These are phyloP conservation scores for Stegophylla sp. DNA, from an alignment of 2,888 invertebrate genomes.

Conservation along the genomic window DNA sequence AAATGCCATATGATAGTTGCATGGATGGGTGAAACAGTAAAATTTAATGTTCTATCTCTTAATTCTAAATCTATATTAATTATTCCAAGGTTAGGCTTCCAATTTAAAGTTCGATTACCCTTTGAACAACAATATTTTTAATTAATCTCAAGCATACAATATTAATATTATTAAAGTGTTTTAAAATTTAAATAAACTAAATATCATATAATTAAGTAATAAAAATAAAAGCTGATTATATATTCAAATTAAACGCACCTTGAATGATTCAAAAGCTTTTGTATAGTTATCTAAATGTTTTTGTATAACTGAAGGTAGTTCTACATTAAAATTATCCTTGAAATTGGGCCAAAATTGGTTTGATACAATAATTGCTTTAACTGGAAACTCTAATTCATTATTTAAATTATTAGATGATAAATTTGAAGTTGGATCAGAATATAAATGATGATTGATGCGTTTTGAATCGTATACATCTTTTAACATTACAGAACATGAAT, in stretches of 20 bases:
- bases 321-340: slow-evolving; percentile 85
- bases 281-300: slow-evolving; percentile 85
- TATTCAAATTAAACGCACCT: slow-evolving; percentile 65
- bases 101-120: slow-evolving; percentile 87
- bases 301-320: slow-evolving; percentile 81
- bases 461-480: slow-evolving; percentile 97
- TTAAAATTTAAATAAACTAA: not conserved
- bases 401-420: slow-evolving; percentile 48
- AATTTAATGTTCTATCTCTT: slow-evolving; percentile 75
- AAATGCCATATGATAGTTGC: slow-evolving; percentile 94
- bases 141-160: not conserved
- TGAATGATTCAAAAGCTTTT: slow-evolving; percentile 86
- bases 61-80: slow-evolving; percentile 90
- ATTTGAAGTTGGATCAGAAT: slow-evolving; percentile 71
- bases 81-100: slow-evolving; percentile 92
- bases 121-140: slow-evolving; percentile 62
- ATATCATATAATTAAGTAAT: not conserved
- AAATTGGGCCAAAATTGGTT: slow-evolving; percentile 99
- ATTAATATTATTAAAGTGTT: not conserved
- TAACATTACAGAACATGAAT: slow-evolving; percentile 98
- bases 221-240: not conserved
- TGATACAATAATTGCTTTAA: slow-evolving; percentile 89
- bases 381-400: slow-evolving; percentile 69
- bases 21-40: slow-evolving; percentile 90
- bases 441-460: slow-evolving; percentile 85